Percentiles rank a stretch among this genome's conserved stretches.
phyloP scores from a whole-genome alignment of 2,797 vertebrate species.

The Lithobates sylvaticus region DNA sequence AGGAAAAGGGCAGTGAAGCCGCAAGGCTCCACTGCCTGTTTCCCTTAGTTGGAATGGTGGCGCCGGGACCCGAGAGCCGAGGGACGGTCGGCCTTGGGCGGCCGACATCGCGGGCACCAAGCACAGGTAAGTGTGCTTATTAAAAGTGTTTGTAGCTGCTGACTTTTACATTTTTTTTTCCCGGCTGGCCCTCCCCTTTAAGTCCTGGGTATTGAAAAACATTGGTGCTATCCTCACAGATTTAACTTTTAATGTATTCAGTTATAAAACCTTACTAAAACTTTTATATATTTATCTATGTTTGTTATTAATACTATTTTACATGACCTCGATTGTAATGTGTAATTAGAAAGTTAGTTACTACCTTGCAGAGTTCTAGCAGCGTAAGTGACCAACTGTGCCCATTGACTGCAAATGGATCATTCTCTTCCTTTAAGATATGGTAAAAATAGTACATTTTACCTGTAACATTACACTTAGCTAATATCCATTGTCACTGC shows the following conservation, averaged over 20 bases:
- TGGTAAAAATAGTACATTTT: constrained; percentile 37
- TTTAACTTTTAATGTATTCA: background rate
- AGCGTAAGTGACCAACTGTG: constrained; percentile 13
- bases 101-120: too few relatives aligned
- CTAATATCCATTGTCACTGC: constrained; percentile 49
- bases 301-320: too few relatives aligned
- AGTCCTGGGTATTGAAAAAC: background rate
- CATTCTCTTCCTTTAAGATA: background rate
- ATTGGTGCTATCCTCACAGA: background rate
- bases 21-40: too few relatives aligned
- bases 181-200: background rate
- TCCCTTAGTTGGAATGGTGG: too few relatives aligned
- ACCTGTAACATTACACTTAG: constrained; percentile 3
- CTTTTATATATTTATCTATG: too few relatives aligned
- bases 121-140: too few relatives aligned
- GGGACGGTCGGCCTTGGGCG: too few relatives aligned
- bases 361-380: background rate
- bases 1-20: too few relatives aligned
- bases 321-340: background rate
- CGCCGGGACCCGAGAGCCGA: too few relatives aligned
- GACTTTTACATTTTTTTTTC: too few relatives aligned
- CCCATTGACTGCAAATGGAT: constrained; percentile 16
- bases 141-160: too few relatives aligned
- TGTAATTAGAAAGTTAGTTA: background rate
- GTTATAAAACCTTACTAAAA: too few relatives aligned